Evolutionary conservation across 2,113 vertebrate species (phyloP).

Genomic region (Murina feae): DNA sequence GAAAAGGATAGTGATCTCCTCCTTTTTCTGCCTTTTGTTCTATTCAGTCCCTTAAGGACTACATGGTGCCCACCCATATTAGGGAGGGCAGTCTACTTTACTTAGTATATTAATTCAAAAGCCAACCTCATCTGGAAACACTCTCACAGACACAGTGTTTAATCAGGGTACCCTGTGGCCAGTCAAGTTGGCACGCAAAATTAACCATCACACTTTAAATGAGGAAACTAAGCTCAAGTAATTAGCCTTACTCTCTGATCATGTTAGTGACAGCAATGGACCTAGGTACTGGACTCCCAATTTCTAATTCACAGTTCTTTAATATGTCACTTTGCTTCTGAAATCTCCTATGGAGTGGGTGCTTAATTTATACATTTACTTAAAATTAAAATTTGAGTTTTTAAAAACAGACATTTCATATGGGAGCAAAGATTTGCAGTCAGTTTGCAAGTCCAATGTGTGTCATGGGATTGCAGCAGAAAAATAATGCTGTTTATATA

Average conservation of each 20-base stretch:
- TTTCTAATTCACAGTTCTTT: not conserved
- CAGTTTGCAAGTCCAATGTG: not conserved
- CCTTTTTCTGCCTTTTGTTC: not conserved
- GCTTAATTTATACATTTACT: not conserved
- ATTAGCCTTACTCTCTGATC: not conserved
- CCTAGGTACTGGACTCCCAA: not conserved
- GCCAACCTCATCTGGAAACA: not conserved
- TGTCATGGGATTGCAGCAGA: not conserved
- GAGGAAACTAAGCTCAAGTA: not conserved
- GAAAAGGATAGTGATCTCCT: not conserved
- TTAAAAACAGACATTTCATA: not conserved
- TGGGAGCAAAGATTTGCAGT: not conserved
- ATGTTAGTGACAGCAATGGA: not conserved
- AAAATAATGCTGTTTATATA: not conserved
- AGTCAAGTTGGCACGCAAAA: not conserved
- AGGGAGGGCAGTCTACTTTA: not conserved
- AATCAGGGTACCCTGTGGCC: not conserved
- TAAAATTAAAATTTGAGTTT: not conserved
- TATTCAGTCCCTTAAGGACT: not conserved
- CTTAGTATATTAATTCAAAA: not conserved
- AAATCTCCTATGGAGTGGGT: not conserved
- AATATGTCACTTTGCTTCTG: not conserved
- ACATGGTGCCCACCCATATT: not conserved
- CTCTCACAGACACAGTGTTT: not conserved
- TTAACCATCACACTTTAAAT: not conserved